Conservation (phyloP, 2,797 vertebrate genomes). For the Peromyscus aztecus region DNA sequence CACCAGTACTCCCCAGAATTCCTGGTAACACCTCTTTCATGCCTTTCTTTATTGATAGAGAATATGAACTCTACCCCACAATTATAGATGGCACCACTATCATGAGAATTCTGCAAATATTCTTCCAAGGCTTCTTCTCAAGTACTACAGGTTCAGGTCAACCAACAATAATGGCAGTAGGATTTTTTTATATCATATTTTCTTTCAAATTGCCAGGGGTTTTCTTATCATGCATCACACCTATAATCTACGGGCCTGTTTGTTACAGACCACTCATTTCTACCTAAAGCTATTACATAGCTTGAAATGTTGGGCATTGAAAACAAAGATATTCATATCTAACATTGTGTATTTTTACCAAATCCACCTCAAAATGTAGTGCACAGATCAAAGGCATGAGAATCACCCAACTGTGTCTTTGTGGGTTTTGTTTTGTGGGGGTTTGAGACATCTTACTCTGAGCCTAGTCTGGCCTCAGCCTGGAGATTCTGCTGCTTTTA, state of each 20-base stretch:
- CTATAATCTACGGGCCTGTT: background rate
- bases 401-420: background rate
- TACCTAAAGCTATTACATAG: background rate
- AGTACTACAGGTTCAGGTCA: background rate
- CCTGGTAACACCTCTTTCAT: background rate
- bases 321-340: background rate
- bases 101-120: background rate
- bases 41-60: background rate
- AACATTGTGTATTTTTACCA: background rate
- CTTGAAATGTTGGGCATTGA: constrained; percentile 26
- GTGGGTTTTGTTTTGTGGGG: background rate
- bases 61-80: background rate
- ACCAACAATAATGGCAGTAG: background rate
- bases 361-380: background rate
- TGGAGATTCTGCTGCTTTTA: background rate
- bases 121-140: constrained; percentile 1
- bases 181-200: background rate
- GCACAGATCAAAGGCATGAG: background rate
- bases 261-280: background rate
- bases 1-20: too few species aligned
- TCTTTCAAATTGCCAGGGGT: background rate
- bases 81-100: background rate
- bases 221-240: background rate
- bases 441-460: background rate
- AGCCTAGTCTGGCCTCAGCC: background rate